phyloP scores from a whole-genome alignment of 1,140 invertebrate genomes.

The Drosophila sucinea region DNA sequence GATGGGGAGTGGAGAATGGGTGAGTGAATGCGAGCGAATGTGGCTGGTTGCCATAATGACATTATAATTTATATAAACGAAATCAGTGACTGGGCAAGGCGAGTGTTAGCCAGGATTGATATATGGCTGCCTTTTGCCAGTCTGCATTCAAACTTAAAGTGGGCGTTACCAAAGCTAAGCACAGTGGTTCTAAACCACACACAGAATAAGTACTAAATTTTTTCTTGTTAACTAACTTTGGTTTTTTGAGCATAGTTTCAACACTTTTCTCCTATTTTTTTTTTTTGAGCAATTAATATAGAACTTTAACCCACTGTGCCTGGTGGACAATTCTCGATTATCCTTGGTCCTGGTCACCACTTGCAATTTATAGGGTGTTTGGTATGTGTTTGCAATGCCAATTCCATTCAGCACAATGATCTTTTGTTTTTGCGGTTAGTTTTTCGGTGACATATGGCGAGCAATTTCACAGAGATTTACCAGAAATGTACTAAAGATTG shows the following conservation, averaged over 20 bases:
- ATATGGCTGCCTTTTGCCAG: conserved; percentile 53
- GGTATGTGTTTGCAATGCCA: conserved; percentile 40
- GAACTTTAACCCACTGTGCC: conserved; percentile 28
- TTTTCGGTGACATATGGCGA: conserved; percentile 68
- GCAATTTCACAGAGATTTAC: conserved; percentile 77
- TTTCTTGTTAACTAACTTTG: too few relatives aligned
- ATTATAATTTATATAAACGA: conserved; percentile 83
- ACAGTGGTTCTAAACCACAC: conserved; percentile 10
- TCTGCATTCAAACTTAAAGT: conserved; percentile 45
- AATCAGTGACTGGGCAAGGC: conserved; percentile 63
- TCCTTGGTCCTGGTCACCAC: conserved; percentile 44
- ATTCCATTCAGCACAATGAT: conserved; percentile 48
- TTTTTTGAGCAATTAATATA: neutral
- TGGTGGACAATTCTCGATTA: conserved; percentile 35
- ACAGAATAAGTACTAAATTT: too few relatives aligned
- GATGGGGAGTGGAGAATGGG: conserved; percentile 34
- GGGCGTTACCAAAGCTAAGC: conserved; percentile 29
- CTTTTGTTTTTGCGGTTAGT: conserved; percentile 47
- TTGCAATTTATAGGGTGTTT: conserved; percentile 65
- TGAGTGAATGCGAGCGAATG: conserved; percentile 29
- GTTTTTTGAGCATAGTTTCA: neutral
- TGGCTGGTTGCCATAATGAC: conserved; percentile 81
- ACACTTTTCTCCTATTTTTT: neutral
- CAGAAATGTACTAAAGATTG: conserved; percentile 56
- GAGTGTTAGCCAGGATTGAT: conserved; percentile 61